These are phyloP conservation scores for Phalacrocorax brasilianus DNA, from an alignment of 2,113 vertebrate genomes.

Conservation along the genomic window DNA sequence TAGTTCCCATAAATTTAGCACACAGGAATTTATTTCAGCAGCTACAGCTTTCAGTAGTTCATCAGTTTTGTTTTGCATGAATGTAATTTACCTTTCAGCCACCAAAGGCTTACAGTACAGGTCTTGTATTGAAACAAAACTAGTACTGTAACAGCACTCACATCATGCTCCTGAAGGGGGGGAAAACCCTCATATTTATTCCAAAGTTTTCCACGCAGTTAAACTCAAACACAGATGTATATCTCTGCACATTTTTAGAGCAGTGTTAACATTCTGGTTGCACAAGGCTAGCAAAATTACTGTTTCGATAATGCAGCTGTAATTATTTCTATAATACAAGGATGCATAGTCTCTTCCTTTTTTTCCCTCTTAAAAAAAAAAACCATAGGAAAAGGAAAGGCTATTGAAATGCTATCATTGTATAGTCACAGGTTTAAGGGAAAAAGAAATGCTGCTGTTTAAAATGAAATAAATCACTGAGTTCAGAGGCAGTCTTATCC, in stretches of 20 bases:
- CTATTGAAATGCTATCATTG: constrained; percentile 19
- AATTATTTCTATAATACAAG: constrained; percentile 8
- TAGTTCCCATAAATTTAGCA: constrained; percentile 64
- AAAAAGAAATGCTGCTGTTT: constrained; percentile 26
- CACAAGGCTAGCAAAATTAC: constrained; percentile 6
- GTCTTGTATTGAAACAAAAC: constrained; percentile 79
- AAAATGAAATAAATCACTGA: constrained; percentile 31
- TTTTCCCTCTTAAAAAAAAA: neutral
- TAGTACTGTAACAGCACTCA: constrained; percentile 69
- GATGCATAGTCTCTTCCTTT: neutral
- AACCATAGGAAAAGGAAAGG: constrained; percentile 26
- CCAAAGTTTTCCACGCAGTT: constrained; percentile 70
- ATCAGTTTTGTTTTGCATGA: constrained; percentile 71
- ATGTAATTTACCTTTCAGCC: constrained; percentile 71
- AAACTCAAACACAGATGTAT: constrained; percentile 46
- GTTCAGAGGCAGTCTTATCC: neutral
- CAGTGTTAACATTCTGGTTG: constrained; percentile 26
- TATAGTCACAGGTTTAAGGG: constrained; percentile 30
- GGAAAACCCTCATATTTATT: constrained; percentile 43
- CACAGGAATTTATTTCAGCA: constrained; percentile 71
- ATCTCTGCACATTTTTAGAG: constrained; percentile 58
- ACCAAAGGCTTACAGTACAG: constrained; percentile 72
- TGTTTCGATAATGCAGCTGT: neutral
- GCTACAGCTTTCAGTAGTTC: constrained; percentile 71
- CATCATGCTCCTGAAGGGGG: constrained; percentile 48